Evolutionary conservation across 2,797 vertebrate species (phyloP), one percentile per base, ranked within the genome.

Genomic region (Melanotaenia parkinsoni): DNA sequence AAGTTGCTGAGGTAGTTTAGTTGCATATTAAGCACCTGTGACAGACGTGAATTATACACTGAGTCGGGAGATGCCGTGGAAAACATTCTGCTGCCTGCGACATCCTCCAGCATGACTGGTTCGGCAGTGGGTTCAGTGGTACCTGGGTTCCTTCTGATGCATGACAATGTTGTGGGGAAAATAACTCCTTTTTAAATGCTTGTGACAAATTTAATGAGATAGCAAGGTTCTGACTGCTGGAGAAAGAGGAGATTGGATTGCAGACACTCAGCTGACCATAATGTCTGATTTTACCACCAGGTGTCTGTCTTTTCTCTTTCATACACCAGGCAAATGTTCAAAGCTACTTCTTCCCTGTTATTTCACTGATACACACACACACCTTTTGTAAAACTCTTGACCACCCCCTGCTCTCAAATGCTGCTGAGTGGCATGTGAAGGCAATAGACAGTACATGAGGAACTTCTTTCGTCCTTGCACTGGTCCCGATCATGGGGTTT

Each of bases 401-500:
- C 16, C 20, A 6, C 70, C 79, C 61, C 84, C 84, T 81, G 60
- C 76, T 65, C 11, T 82, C 53, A 57, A 63, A 73, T 22, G 67
- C 58, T 58, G 24, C 40, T 51, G 62, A 72, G 69, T 84, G 71
- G 78, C 40, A 73, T 81, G 88, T 89, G 77, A 86, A 69, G 57
- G 63, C 67, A 50, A 56, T 62, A 63, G 66, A 64, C 71, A 43
- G 62, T 86, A 62, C 66, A 33, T 66, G 64, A 70, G 73, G 73
- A 72, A 75, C 76, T 24, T 62, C 47, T 72, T 22, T 63, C 33
- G 28, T 70, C 30, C 69, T 67, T 63, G 61, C 67, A 64, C 65
- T 64, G 70, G 58, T 77, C 65, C 69, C 79, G 79, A 89, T 79
- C 82, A 95, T 95, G 94, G 86, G 72, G 67, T 80, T 85, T 80